Percentiles rank a stretch among this genome's conserved stretches.
phyloP scores from a whole-genome alignment of 1,140 invertebrate genomes.

The Brachionus rotundiformis region DNA sequence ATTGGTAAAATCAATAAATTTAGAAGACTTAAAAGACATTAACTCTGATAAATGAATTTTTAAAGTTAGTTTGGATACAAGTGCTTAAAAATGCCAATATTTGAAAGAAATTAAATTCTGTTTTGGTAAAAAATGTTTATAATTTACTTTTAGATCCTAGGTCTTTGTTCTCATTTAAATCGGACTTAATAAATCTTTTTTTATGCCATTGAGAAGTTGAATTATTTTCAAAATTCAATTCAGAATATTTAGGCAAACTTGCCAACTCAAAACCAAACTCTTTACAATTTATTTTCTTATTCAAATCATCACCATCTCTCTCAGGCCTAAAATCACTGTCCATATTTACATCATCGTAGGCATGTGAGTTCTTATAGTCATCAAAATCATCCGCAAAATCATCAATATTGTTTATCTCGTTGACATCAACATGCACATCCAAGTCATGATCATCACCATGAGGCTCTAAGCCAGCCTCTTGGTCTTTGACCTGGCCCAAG shows the following conservation, averaged over 20 bases:
- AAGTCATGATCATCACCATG: not conserved
- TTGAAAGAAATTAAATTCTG: no score
- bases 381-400: slow-evolving; percentile 27
- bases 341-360: not conserved
- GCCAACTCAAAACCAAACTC: not conserved
- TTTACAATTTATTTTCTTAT: slow-evolving; percentile 34
- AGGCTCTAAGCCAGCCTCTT: not conserved
- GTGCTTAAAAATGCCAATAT: no score
- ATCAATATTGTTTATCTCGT: slow-evolving; percentile 44
- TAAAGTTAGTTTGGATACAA: no score
- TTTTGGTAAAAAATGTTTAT: no score
- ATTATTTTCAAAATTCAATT: not conserved
- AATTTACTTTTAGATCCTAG: slow-evolving; percentile 43
- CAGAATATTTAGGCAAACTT: slow-evolving; percentile 23
- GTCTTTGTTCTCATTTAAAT: slow-evolving; percentile 17
- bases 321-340: not conserved
- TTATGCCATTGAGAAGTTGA: not conserved
- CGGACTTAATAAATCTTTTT: slow-evolving; percentile 25
- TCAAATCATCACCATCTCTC: not conserved
- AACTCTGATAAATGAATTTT: no score
- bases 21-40: no score
- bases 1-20: no score
- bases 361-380: not conserved
- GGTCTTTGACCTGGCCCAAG: not conserved
- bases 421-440: slow-evolving; percentile 37